These are phyloP conservation scores for Palythoa caribaeorum DNA, from an alignment of 92 coral and sea anemone species.

Conservation along the genomic window DNA sequence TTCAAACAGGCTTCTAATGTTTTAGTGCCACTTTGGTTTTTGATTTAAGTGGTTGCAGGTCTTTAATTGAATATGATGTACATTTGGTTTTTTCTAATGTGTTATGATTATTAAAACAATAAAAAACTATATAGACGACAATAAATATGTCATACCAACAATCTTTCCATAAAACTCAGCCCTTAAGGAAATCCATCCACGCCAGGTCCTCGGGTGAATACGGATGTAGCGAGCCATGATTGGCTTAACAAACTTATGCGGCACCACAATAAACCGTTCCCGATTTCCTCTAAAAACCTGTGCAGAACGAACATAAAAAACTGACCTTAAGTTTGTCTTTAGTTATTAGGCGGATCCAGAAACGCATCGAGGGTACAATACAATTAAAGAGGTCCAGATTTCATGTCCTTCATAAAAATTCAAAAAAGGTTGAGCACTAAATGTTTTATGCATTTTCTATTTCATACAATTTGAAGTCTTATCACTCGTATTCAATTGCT, in stretches of 20 bases:
- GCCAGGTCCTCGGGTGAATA: conserved; percentile 39
- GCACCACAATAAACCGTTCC: conserved; percentile 35
- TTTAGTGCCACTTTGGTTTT: no score
- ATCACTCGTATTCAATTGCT: no score
- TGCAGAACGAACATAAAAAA: not conserved
- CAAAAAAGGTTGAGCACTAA: no score
- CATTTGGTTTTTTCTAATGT: not conserved
- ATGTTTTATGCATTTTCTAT: no score
- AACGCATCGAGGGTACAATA: no score
- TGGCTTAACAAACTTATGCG: conserved; percentile 36
- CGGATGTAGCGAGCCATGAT: conserved; percentile 42
- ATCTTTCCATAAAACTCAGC: conserved; percentile 44
- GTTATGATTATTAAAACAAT: not conserved
- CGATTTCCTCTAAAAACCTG: conserved; percentile 41
- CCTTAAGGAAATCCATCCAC: conserved; percentile 39
- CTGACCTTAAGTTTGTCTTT: not conserved
- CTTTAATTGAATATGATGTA: not conserved
- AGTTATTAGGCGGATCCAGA: no score
- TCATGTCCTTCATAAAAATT: no score
- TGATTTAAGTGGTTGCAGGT: no score
- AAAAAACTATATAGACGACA: not conserved
- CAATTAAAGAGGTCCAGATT: no score
- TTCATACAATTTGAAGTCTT: no score
- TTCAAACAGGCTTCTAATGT: no score
- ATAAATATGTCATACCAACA: conserved; percentile 25